Evolutionary conservation across 2,113 vertebrate genomes (phyloP), one percentile per base, ranked within the genome.

Genomic region (Notiomystis cincta): DNA sequence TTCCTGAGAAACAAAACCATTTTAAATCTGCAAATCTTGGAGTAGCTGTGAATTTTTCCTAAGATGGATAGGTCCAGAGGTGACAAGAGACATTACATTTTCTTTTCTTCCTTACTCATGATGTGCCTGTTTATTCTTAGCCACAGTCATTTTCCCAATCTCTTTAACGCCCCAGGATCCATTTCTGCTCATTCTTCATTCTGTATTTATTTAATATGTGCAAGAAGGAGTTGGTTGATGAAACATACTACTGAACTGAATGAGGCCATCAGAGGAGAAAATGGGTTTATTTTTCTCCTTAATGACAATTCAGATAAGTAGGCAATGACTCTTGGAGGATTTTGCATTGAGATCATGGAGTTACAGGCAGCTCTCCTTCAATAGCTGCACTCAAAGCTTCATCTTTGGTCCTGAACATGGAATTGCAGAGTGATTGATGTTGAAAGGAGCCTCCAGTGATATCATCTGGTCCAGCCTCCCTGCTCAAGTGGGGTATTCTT

Each of bases 201-300:
- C 48, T 82, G 37, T 72, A 27, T 93, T 91, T 93, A 89, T 89
- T 91, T 91, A 81, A 75, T 87, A 94, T 35, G 45, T 93, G 65
- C 20, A 78, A 84, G 73, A 61, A 97, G 62, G 91, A 79, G 45
- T 8, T 82, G 48, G 38, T 82, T 90, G 87, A 93, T 95, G 71
- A 79, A 90, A 91, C 42, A 57, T 35, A 10, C 48, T 72, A 22
- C 65, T 79, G 81, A 91, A 67, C 37, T 64, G 87, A 91, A 94
- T 85, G 87, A 79, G 40, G 78, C 90, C 37, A 72, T 91, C 65
- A 56, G 44, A 88, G 50, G 48, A 85, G 70, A 85, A 96, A 89
- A 93, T 88, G 31, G 53, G n/a, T 79, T 88, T 96, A 82, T 94
- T 95, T 94, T 94, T 89, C 79, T 94, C 54, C 45, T 64, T 72